These are phyloP conservation scores for Tachina grossa DNA, from an alignment of 2,888 invertebrate genomes.

Conservation along the genomic window DNA sequence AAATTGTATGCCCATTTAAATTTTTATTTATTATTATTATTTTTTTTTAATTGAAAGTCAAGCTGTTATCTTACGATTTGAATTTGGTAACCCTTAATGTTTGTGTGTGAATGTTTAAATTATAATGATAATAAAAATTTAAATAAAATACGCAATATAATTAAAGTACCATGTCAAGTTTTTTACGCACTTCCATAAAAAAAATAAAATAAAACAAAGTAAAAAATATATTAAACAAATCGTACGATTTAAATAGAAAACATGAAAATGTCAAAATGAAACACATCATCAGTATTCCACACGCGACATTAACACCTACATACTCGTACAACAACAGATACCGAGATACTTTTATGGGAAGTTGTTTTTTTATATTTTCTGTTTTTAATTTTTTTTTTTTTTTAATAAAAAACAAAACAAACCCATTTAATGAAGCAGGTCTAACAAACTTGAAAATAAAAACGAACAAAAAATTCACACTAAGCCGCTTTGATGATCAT, in stretches of 20 bases:
- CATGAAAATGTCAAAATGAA: constrained; percentile 34
- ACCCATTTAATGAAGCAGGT: constrained; percentile 35
- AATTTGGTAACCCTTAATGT: too few species aligned
- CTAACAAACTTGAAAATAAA: constrained; percentile 57
- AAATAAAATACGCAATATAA: constrained; percentile 46
- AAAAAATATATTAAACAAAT: constrained; percentile 10
- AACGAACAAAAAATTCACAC: constrained; percentile 52
- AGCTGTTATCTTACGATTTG: too few species aligned
- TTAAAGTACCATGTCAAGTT: constrained; percentile 49
- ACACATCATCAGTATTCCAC: constrained; percentile 61
- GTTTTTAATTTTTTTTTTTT: too few species aligned
- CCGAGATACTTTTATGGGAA: constrained; percentile 62
- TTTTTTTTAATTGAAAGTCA: too few species aligned
- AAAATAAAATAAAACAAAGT: not conserved
- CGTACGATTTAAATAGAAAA: constrained; percentile 41
- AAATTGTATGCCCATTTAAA: too few species aligned
- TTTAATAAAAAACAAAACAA: constrained; percentile 30
- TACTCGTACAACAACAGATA: constrained; percentile 15
- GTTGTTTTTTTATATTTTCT: constrained; percentile 58
- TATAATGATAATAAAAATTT: too few species aligned
- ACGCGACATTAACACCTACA: constrained; percentile 69
- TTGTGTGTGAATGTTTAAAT: too few species aligned
- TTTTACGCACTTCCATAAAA: constrained; percentile 46
- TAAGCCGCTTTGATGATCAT: constrained; percentile 54
- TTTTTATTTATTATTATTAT: too few species aligned